Conservation (phyloP, 2,888 invertebrate genomes). For the Rhingia rostrata region DNA sequence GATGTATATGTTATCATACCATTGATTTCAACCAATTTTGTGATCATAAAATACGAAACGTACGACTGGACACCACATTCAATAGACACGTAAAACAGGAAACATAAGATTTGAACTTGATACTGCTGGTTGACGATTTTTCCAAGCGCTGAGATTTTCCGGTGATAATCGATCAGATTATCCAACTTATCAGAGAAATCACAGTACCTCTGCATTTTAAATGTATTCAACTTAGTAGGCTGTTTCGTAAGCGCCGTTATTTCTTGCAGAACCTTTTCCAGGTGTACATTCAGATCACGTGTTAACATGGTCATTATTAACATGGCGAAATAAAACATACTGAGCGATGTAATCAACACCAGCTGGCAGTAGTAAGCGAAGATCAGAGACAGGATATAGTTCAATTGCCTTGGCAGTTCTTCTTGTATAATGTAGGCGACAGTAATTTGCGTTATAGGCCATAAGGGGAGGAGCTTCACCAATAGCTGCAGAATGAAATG, state of each 20-base stretch:
- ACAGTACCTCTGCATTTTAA: slow-evolving; percentile 59
- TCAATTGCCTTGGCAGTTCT: slow-evolving; percentile 15
- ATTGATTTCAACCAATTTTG: neutral
- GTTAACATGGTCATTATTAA: slow-evolving; percentile 76
- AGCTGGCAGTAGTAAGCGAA: slow-evolving; percentile 76
- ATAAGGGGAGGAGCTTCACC: slow-evolving; percentile 32
- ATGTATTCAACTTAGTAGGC: slow-evolving; percentile 16
- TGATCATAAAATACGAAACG: slow-evolving; percentile 77
- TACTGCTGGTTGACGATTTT: slow-evolving; percentile 73
- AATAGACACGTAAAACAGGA: slow-evolving; percentile 75
- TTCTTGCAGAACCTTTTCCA: slow-evolving; percentile 73
- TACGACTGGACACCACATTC: slow-evolving; percentile 78
- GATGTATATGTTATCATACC: neutral
- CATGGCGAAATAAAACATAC: slow-evolving; percentile 75
- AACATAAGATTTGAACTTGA: slow-evolving; percentile 76
- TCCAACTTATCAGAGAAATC: slow-evolving; percentile 75
- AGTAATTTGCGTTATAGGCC: slow-evolving; percentile 65
- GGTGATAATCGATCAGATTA: slow-evolving; percentile 75
- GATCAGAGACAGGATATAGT: slow-evolving; percentile 71
- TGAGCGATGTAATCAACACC: slow-evolving; percentile 77
- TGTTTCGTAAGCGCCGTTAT: slow-evolving; percentile 15
- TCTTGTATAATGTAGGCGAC: slow-evolving; percentile 72
- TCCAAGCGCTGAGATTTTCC: slow-evolving; percentile 73
- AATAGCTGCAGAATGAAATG: slow-evolving; percentile 32
- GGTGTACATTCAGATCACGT: slow-evolving; percentile 77